Percentiles rank a stretch among this genome's conserved stretches.
These are phyloP conservation scores for Ptychobarbus kaznakovi DNA, from an alignment of 2,797 vertebrate species.

Conservation along the genomic window DNA sequence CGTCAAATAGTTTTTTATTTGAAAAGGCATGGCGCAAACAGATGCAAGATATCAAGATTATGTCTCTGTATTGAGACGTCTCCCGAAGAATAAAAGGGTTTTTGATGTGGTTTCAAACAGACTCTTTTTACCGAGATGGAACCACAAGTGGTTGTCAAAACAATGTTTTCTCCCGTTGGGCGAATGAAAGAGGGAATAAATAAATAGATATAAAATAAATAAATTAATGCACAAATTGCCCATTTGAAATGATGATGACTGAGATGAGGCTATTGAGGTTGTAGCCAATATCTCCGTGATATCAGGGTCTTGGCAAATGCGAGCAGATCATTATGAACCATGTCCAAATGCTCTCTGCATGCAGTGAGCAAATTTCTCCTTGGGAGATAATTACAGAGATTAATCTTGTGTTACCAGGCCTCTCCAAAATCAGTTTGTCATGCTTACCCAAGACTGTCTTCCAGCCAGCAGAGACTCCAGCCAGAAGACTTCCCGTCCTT, in stretches of 20 bases:
- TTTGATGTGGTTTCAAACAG: slow-evolving; percentile 41
- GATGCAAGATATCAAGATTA: slow-evolving; percentile 26
- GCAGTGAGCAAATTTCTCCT: slow-evolving; percentile 64
- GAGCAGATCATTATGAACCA: slow-evolving; percentile 54
- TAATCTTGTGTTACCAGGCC: slow-evolving; percentile 76
- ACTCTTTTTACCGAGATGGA: neutral
- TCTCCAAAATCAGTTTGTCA: slow-evolving; percentile 78
- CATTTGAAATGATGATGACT: slow-evolving; percentile 49
- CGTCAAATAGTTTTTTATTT: slow-evolving; percentile 41
- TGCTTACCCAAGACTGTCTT: slow-evolving; percentile 74
- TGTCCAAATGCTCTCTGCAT: slow-evolving; percentile 63
- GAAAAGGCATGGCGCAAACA: slow-evolving; percentile 41
- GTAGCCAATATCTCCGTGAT: slow-evolving; percentile 54
- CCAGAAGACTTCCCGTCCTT: slow-evolving; percentile 64
- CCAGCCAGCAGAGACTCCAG: slow-evolving; percentile 66
- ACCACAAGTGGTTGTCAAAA: slow-evolving; percentile 47
- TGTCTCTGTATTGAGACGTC: slow-evolving; percentile 37
- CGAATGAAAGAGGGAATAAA: slow-evolving; percentile 17
- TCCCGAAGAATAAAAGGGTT: slow-evolving; percentile 24
- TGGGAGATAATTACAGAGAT: slow-evolving; percentile 76
- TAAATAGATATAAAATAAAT: slow-evolving; percentile 38
- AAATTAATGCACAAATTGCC: slow-evolving; percentile 41
- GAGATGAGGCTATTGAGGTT: slow-evolving; percentile 47
- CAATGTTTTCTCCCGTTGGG: slow-evolving; percentile 25
- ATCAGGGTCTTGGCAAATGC: slow-evolving; percentile 55